phyloP scores from a whole-genome alignment of 2,888 invertebrate species.

The Aleiodes testaceus region DNA sequence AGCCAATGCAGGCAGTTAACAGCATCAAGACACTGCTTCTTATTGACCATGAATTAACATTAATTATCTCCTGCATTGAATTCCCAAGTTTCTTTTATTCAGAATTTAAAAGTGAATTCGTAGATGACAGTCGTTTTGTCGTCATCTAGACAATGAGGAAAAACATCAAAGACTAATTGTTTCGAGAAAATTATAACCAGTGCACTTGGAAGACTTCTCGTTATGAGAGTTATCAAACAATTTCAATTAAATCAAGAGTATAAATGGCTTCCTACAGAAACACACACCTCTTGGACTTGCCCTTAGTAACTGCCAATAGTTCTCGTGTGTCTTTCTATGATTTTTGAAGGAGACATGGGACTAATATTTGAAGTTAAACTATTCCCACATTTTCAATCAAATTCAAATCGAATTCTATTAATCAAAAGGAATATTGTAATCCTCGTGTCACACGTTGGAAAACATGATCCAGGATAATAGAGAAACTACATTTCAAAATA shows the following conservation, averaged over 20 bases:
- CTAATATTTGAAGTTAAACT: no score
- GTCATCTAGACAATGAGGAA: conserved; percentile 60
- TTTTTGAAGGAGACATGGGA: no score
- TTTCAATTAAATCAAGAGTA: conserved; percentile 71
- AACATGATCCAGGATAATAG: conserved; percentile 22
- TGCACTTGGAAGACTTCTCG: conserved; percentile 72
- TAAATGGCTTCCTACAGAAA: conserved; percentile 31
- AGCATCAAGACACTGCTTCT: no score
- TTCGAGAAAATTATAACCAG: conserved; percentile 71
- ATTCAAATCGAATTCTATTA: conserved; percentile 4
- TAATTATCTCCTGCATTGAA: not conserved
- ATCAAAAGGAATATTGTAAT: conserved; percentile 23
- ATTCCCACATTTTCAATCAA: not conserved
- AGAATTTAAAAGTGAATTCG: not conserved
- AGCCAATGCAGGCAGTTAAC: not conserved
- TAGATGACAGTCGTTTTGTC: conserved; percentile 3
- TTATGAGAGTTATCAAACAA: conserved; percentile 72
- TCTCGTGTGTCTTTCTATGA: no score
- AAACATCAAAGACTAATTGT: conserved; percentile 71
- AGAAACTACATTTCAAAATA: conserved; percentile 12
- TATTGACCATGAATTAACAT: no score
- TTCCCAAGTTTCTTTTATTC: conserved; percentile 1
- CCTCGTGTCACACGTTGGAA: not conserved
- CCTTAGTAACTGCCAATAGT: conserved; percentile 4
- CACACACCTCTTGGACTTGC: not conserved